Evolutionary conservation across 2,888 invertebrate genomes (phyloP).

Genomic region (Dynastes grantii): DNA sequence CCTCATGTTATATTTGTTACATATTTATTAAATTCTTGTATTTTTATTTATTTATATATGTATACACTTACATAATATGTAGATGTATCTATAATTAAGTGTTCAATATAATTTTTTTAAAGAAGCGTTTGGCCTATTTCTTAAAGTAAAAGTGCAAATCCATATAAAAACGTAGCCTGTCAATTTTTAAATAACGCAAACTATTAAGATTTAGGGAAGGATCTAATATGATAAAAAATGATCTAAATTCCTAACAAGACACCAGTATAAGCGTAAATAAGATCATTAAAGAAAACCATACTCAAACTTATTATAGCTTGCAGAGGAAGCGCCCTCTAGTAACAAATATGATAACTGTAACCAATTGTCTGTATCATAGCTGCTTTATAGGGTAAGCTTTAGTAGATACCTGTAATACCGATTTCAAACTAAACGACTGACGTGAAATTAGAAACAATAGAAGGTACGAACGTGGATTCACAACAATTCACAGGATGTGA

Average conservation of each 20-base stretch:
- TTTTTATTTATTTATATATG: slow-evolving; percentile 51
- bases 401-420: not conserved
- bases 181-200: no score
- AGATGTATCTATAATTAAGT: slow-evolving; percentile 37
- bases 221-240: no score
- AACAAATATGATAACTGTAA: not conserved
- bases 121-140: not conserved
- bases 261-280: no score
- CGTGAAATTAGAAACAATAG: slow-evolving; percentile 13
- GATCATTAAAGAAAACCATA: no score
- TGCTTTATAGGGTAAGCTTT: not conserved
- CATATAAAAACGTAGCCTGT: no score
- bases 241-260: no score
- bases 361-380: not conserved
- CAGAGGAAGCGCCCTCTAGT: not conserved
- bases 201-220: no score
- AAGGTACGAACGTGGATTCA: slow-evolving; percentile 15
- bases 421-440: not conserved
- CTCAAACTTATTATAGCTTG: no score
- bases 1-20: slow-evolving; percentile 44
- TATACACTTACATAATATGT: slow-evolving; percentile 25
- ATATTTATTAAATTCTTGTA: slow-evolving; percentile 52
- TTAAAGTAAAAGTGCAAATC: not conserved
- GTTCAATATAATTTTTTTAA: slow-evolving; percentile 40
- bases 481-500: slow-evolving; percentile 17